A percentile compares a stretch with the other conserved stretches of the same genome.
These are phyloP conservation scores for Neodontobutis hainanensis DNA, from an alignment of 2,113 vertebrate species.

Conservation along the genomic window DNA sequence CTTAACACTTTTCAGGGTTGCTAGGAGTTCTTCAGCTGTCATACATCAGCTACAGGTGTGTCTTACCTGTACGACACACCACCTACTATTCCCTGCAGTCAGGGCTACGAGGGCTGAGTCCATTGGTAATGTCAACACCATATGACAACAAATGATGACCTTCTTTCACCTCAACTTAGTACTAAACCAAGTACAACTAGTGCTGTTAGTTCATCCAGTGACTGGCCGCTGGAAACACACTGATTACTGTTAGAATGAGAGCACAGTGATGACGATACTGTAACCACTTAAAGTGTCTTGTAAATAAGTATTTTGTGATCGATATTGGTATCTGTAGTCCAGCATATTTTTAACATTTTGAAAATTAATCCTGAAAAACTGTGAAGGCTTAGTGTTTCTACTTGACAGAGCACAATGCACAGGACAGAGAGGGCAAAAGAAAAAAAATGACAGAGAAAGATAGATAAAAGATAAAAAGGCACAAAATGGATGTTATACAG, in stretches of 20 bases:
- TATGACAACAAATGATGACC: constrained; percentile 66
- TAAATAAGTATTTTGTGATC: constrained; percentile 63
- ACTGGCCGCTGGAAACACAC: constrained; percentile 63
- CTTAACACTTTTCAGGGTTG: constrained; percentile 73
- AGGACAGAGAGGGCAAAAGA: not conserved
- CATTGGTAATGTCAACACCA: constrained; percentile 43
- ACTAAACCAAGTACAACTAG: constrained; percentile 38
- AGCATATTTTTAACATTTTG: constrained; percentile 31
- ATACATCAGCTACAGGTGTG: constrained; percentile 53
- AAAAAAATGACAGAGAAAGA: not conserved
- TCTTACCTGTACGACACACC: constrained; percentile 57
- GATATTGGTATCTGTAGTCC: constrained; percentile 32
- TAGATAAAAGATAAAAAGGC: constrained; percentile 1
- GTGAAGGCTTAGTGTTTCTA: constrained; percentile 51
- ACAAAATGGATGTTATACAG: not conserved
- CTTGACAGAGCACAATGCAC: constrained; percentile 39
- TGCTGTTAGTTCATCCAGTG: constrained; percentile 61
- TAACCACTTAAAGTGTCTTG: constrained; percentile 74
- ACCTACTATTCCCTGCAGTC: constrained; percentile 62
- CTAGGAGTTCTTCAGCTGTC: constrained; percentile 65
- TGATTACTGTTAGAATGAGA: constrained; percentile 71
- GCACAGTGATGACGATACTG: constrained; percentile 66
- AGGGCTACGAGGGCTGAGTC: constrained; percentile 66
- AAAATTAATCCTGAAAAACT: constrained; percentile 43
- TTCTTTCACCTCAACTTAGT: constrained; percentile 67